A percentile compares a stretch with the other conserved stretches of the same genome.
phyloP scores from a whole-genome alignment of 1,140 invertebrate species.

The Aricia agestis region DNA sequence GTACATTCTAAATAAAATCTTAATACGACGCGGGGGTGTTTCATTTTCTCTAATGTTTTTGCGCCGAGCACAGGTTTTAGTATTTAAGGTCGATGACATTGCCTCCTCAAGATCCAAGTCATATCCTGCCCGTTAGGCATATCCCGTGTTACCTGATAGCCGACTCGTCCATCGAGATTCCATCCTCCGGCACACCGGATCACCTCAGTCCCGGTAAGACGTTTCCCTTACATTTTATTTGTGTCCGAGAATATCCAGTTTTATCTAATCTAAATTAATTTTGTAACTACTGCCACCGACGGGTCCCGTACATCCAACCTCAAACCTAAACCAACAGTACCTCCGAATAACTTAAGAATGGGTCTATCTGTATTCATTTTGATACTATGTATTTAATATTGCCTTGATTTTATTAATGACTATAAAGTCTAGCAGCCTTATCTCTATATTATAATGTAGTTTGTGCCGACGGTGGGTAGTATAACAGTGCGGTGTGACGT shows the following conservation, averaged over 20 bases:
- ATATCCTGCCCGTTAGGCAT: conserved; percentile 63
- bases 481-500: conserved; percentile 47
- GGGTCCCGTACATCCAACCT: conserved; percentile 24
- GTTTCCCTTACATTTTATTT: conserved; percentile 70
- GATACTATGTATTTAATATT: not conserved
- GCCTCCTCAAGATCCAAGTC: conserved; percentile 65
- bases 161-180: conserved; percentile 63
- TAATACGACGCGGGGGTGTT: conserved; percentile 43
- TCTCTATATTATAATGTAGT: not conserved
- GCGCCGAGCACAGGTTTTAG: conserved; percentile 43
- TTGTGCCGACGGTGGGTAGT: not conserved
- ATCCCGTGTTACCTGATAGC: conserved; percentile 66
- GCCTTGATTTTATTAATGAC: not conserved
- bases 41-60: conserved; percentile 39
- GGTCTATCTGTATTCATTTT: not conserved
- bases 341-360: not conserved
- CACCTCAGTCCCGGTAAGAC: conserved; percentile 71
- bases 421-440: not conserved
- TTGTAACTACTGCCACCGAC: conserved; percentile 13
- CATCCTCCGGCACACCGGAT: conserved; percentile 70
- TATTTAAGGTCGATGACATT: conserved; percentile 39
- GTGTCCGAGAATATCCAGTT: conserved; percentile 54
- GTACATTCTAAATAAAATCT: conserved; percentile 69
- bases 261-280: conserved; percentile 23
- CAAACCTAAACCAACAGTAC: not conserved